Evolutionary conservation across 2,888 invertebrate species (phyloP).

Genomic region (Copidosoma aretas): DNA sequence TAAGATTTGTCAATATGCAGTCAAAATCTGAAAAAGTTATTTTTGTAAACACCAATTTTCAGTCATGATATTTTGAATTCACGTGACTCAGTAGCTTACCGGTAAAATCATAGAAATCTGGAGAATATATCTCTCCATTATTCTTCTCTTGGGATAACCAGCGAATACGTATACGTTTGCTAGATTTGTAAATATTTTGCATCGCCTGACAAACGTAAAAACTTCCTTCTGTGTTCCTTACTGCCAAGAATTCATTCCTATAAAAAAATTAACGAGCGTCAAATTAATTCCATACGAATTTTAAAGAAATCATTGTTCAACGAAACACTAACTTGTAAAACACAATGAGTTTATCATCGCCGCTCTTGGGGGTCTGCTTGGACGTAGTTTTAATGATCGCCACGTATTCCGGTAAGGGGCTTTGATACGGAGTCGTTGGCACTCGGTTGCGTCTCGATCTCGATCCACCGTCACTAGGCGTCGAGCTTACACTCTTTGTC

Average conservation of each 20-base stretch:
- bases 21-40: constrained; percentile 74
- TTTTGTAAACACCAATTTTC: background rate
- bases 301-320: background rate
- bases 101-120: constrained; percentile 89
- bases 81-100: constrained; percentile 64
- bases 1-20: constrained; percentile 86
- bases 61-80: constrained; percentile 4
- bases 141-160: constrained; percentile 84
- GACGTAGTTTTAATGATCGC: constrained; percentile 78
- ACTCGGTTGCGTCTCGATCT: constrained; percentile 68
- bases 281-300: background rate
- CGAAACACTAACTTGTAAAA: constrained; percentile 76
- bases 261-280: constrained; percentile 50
- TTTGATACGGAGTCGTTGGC: constrained; percentile 82
- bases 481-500: constrained; percentile 46
- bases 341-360: constrained; percentile 82
- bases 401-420: constrained; percentile 81
- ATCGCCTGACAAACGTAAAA: constrained; percentile 89
- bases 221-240: constrained; percentile 86
- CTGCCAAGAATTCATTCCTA: constrained; percentile 88
- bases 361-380: constrained; percentile 63
- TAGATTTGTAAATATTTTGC: constrained; percentile 88
- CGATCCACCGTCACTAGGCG: constrained; percentile 58
- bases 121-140: constrained; percentile 78
- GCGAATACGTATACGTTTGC: constrained; percentile 84